Conservation (phyloP, 2,888 invertebrate species). For the Andrena bucephala region DNA sequence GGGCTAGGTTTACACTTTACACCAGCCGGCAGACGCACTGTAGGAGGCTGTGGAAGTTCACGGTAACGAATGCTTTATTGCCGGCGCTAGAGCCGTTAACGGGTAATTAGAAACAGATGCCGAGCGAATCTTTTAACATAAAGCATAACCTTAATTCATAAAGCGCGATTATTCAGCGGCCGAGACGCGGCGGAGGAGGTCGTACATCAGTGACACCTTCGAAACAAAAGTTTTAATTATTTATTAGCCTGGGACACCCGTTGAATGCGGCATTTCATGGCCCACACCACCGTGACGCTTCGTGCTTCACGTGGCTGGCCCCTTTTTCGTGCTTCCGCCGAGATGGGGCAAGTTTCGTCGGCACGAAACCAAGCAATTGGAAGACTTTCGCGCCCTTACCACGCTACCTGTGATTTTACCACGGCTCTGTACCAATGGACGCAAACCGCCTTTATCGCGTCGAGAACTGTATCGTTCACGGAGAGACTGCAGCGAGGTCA, state of each 20-base stretch:
- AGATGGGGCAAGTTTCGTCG: constrained; percentile 66
- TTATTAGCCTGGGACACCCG: constrained; percentile 82
- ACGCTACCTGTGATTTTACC: constrained; percentile 1
- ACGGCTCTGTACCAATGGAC: not conserved
- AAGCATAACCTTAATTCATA: constrained; percentile 85
- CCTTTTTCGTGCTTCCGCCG: constrained; percentile 52
- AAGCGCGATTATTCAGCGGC: constrained; percentile 84
- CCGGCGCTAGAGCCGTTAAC: constrained; percentile 83
- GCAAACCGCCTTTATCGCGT: not conserved
- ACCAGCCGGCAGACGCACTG: constrained; percentile 43
- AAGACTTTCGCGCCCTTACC: constrained; percentile 5
- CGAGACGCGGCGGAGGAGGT: constrained; percentile 77
- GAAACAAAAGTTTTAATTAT: constrained; percentile 85
- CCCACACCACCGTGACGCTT: constrained; percentile 46
- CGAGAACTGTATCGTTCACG: not conserved
- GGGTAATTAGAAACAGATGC: constrained; percentile 85
- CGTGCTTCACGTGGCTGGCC: constrained; percentile 65
- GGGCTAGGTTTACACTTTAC: constrained; percentile 18
- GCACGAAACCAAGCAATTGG: constrained; percentile 64
- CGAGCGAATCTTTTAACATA: constrained; percentile 85
- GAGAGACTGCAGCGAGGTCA: not conserved
- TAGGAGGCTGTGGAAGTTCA: constrained; percentile 72
- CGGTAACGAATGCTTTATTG: constrained; percentile 81
- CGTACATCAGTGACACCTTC: constrained; percentile 82
- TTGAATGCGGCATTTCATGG: constrained; percentile 77